Percentiles rank a stretch among this genome's conserved stretches.
phyloP scores from a whole-genome alignment of 2,113 vertebrate genomes.

The Leptodactylus fuscus region DNA sequence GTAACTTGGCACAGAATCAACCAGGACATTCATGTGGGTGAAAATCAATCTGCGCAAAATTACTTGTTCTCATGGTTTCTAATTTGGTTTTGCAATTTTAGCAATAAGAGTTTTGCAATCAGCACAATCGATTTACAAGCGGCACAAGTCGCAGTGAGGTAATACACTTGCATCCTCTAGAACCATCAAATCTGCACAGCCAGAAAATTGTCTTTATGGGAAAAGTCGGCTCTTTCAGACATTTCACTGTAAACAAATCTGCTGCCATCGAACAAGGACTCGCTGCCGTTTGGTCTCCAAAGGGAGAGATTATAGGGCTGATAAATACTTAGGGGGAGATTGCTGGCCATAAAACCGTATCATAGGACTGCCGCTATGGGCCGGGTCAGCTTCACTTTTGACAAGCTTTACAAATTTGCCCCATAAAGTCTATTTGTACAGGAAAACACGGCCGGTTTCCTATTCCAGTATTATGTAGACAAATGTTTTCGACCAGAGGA shows the following conservation, averaged over 20 bases:
- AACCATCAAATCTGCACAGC: slow-evolving; percentile 2
- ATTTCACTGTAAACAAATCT: neutral
- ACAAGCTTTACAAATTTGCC: too few relatives aligned
- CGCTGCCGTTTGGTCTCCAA: neutral
- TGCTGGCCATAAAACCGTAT: too few relatives aligned
- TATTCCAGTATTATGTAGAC: too few relatives aligned
- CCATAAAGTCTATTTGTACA: too few relatives aligned
- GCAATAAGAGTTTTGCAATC: slow-evolving; percentile 34
- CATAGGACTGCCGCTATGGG: too few relatives aligned
- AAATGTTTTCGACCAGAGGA: too few relatives aligned
- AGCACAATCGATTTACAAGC: slow-evolving; percentile 47
- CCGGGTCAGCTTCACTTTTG: too few relatives aligned
- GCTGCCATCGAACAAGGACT: neutral
- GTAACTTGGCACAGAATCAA: slow-evolving; percentile 25
- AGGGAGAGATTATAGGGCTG: neutral
- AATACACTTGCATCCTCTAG: neutral
- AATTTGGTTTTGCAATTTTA: slow-evolving; percentile 54
- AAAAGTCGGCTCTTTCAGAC: neutral
- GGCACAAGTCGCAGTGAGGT: slow-evolving; percentile 24
- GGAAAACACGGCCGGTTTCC: too few relatives aligned
- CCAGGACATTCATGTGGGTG: slow-evolving; percentile 37
- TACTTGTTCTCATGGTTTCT: slow-evolving; percentile 47
- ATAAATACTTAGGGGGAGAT: too few relatives aligned
- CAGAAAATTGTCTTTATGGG: neutral
- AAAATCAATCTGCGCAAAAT: slow-evolving; percentile 45